Evolutionary conservation across 2,113 vertebrate genomes (phyloP).

Genomic region (Mohoua ochrocephala): DNA sequence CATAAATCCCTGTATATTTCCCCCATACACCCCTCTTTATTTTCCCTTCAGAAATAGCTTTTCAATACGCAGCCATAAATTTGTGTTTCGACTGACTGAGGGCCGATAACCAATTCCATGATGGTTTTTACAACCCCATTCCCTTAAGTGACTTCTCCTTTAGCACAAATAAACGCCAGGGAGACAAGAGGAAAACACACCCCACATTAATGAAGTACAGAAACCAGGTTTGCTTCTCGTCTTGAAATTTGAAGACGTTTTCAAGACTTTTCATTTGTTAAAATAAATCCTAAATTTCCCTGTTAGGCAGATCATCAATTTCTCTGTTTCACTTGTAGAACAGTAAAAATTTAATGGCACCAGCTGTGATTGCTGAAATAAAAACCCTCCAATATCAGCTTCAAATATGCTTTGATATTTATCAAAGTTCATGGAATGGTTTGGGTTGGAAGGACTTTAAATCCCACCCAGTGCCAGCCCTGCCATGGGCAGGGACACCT

Average conservation of each 20-base stretch:
- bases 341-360: not conserved
- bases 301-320: not conserved
- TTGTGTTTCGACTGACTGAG: not conserved
- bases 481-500: not conserved
- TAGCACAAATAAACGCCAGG: not conserved
- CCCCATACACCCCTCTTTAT: not conserved
- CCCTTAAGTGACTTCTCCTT: not conserved
- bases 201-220: not conserved
- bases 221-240: not conserved
- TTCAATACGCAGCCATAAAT: not conserved
- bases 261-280: not conserved
- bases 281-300: not conserved
- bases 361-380: not conserved
- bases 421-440: not conserved
- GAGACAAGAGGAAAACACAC: not conserved
- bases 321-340: not conserved
- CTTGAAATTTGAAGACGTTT: not conserved
- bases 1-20: not conserved
- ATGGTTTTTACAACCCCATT: conserved; percentile 46
- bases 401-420: not conserved
- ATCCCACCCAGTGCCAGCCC: rapidly evolving
- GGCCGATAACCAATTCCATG: conserved; percentile 27
- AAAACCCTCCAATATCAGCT: not conserved
- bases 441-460: not conserved
- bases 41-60: not conserved